phyloP scores from a whole-genome alignment of 2,797 vertebrate species.

The Semotilus atromaculatus region DNA sequence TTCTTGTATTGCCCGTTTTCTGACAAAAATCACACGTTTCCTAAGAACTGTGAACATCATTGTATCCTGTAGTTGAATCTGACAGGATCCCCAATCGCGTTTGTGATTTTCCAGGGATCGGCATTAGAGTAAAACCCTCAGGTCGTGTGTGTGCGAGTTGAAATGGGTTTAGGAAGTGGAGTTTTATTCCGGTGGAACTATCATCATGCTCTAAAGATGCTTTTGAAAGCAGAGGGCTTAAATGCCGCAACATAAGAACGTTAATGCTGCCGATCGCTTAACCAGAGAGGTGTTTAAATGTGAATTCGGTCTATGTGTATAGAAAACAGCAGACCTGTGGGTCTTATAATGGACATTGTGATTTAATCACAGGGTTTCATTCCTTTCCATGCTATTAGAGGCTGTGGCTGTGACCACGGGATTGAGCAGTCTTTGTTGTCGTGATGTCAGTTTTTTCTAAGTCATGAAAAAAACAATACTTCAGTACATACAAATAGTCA shows the following conservation, averaged over 20 bases:
- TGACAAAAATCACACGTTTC: conserved; percentile 34
- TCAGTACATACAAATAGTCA: not conserved
- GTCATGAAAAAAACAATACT: not conserved
- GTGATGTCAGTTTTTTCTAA: not conserved
- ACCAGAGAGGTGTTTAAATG: conserved; percentile 12
- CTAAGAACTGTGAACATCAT: conserved; percentile 40
- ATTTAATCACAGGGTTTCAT: conserved; percentile 13
- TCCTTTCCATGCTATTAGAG: conserved; percentile 4
- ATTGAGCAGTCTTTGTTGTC: conserved; percentile 2
- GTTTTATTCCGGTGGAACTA: conserved; percentile 26
- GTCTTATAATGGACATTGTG: conserved; percentile 9
- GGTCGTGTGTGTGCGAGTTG: not conserved
- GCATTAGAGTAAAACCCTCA: conserved; percentile 21
- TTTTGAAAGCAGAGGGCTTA: conserved; percentile 16
- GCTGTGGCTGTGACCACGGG: not conserved
- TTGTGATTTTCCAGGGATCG: conserved; percentile 22
- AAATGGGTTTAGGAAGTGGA: conserved; percentile 13
- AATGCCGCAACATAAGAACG: not conserved
- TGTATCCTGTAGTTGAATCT: conserved; percentile 28
- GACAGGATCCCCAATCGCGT: conserved; percentile 39
- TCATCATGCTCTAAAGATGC: conserved; percentile 7
- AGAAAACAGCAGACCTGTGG: conserved; percentile 16
- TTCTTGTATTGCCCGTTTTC: conserved; percentile 34
- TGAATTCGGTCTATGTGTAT: conserved; percentile 8
- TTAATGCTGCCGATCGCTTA: conserved; percentile 8